phyloP scores from a whole-genome alignment of 2,888 invertebrate genomes.

The Alcis repandata region DNA sequence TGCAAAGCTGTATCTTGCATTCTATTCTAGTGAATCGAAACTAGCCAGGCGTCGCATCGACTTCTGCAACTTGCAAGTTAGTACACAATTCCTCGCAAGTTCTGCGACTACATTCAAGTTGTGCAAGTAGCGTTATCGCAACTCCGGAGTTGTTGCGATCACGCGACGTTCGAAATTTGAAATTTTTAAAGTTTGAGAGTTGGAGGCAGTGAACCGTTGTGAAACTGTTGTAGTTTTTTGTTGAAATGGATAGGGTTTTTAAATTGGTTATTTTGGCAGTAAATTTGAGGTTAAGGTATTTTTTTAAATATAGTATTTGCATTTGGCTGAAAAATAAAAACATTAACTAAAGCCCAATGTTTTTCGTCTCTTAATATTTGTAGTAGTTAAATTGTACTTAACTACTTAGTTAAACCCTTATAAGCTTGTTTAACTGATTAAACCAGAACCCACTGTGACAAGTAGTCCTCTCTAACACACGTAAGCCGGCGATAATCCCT shows the following conservation, averaged over 20 bases:
- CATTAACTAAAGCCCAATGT: no score
- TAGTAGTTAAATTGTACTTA: no score
- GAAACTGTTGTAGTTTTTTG: neutral
- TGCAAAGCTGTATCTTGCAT: constrained; percentile 22
- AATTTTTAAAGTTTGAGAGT: constrained; percentile 10
- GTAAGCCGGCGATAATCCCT: constrained; percentile 7
- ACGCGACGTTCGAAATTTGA: constrained; percentile 16
- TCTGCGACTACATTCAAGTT: neutral
- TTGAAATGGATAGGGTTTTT: neutral
- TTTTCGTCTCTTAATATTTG: no score
- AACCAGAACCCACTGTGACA: neutral
- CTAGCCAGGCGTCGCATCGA: neutral
- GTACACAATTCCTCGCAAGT: constrained; percentile 8
- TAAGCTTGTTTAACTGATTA: neutral
- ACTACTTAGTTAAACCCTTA: no score
- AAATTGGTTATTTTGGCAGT: no score
- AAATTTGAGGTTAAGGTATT: no score
- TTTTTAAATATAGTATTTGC: no score
- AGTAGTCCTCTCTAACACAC: neutral
- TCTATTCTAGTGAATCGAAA: neutral
- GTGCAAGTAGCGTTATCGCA: constrained; percentile 2
- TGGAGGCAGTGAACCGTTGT: neutral
- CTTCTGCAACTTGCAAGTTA: neutral
- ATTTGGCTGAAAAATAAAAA: no score
- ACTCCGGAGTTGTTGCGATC: constrained; percentile 4